Base-by-base conservation (phyloP, 1,140 invertebrate species). In the Thaumatotibia leucotreta region DNA sequence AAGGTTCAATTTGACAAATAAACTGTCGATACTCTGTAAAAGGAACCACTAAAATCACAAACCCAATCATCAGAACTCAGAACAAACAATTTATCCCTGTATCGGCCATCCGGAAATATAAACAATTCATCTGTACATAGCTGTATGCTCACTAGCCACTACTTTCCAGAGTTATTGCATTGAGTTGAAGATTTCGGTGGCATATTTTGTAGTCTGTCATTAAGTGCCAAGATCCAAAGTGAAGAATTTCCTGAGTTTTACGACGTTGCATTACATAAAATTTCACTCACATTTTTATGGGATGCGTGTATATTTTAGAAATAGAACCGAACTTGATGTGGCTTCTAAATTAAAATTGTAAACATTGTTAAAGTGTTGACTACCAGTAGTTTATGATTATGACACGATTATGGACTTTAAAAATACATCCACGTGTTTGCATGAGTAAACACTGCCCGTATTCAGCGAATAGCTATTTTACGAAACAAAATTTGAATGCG, bases 111-210 rank as follows among this genome's bases (percentile, higher is more conserved):
- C 74, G 65, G 22, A 32, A 66, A 69, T n/a, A 63, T 75, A 75
- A 75, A 74, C 73, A 74, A 72, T 69, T 63, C 65, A 69, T n/a
- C n/a, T n/a, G 49, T 63, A 24, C 66, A 71, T 75, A 66, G 70
- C 80, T 80, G 73, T 76, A 52, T 70, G 10, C 65, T 35, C 35
- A 64, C 67, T 76, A 76, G n/a, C n/a, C n/a, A n/a, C n/a, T n/a
- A n/a, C n/a, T 77, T 76, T 75, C 80, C 24, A 24, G 31, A 61
- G 64, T 71, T 64, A 76, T 83, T 74, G 74, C 72, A 70, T 77
- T 75, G 80, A 81, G 82, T 82, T 74, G 80, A 75, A 77, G 74
- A 73, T 85, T 65, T 89, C 80, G 68, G 61, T 79, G 74, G 72
- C 75, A 68, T 76, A 75, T 68, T 79, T 84, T 82, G 82, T 81